Base-by-base conservation (phyloP, 2,888 invertebrate species). In the Drosophila maculinotata region DNA sequence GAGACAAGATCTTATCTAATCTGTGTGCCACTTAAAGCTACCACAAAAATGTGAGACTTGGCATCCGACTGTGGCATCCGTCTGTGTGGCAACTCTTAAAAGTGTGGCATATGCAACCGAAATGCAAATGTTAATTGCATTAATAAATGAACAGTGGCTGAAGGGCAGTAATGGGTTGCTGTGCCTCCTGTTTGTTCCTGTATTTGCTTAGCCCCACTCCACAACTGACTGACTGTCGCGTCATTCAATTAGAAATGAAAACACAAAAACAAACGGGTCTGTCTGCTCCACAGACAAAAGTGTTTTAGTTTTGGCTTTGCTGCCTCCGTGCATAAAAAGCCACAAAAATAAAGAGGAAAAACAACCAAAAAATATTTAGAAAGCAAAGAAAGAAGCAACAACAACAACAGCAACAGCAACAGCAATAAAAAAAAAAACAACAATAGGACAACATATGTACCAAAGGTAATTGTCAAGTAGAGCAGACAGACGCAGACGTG, bases 221-320 rank as follows among this genome's bases (percentile, higher is more conserved):
- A 30, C 20, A n/a, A 17, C 30, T 45, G 17, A 31, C n/a, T 23
- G 44, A 39, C 42, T 69, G 57, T 62, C 69, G 51, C 47, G 74
- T 70, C 79, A 85, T 87, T 81, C 81, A 82, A 82, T 82, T 82
- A 82, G 85, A 85, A 81, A 82, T 62, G 71, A 87, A 87, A 82
- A 82, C 82, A 82, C 38, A 64, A 63, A 28, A 57, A 80, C 70
- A 78, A 83, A 85, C 74, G 70, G 70, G 67, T 79, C 60, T 56
- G 47, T 63, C 49, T 49, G 30, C 36, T 28, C 25, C 28, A 53
- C 36, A 68, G 20, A 60, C 15, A 49, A 83, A 66, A 81, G 66
- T 76, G 71, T 68, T 85, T 85, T 79, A 79, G 69, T 82, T 85
- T 62, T 78, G 48, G 53, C 75, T 73, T 33, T 56, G 68, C 64